Base-by-base conservation (phyloP, 2,113 vertebrate species). In the Choloepus hoffmanni region DNA sequence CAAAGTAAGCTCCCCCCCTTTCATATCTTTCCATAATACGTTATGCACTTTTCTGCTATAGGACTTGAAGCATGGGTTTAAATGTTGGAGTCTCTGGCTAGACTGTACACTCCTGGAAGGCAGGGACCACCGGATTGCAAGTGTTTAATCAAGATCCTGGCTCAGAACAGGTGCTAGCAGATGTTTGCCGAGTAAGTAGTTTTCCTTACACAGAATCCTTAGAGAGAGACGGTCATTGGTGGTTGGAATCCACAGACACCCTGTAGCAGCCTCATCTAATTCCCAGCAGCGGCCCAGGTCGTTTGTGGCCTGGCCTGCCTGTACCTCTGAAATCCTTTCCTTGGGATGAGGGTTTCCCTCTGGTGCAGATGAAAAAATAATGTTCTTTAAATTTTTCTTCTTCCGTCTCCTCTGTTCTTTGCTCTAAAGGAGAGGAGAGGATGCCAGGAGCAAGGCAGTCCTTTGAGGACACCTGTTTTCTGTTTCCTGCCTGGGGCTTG, bases 181-280 rank as follows among this genome's bases (percentile, higher is more conserved):
- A 13, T 48, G 74, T 63, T 74, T 30, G 10, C 79, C 3, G 33
- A 77, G 43, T 73, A 58, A n/a, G 1, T 15, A 5, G 18, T 63
- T 43, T 40, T 76, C 82, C 53, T 95, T 62, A 28, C 45, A 24
- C 3, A 76, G n/a, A 60, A 62, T 43, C 18, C 28, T 8, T 4
- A 50, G 65, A 40, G 16, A 63, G 30, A 43, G 48, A n/a, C 48
- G 63, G 70, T 68, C 50, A 1, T 26, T 13, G 18, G 70, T 30
- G 73, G 58, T 58, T 1, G 0, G 3, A 2, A 28, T 55, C 36
- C 2, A 1, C 26, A 8, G 45, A 58, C 0, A 0, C 26, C 53
- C 2, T 7, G 6, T 23, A 48, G 48, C n/a, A 6, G 48, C 45
- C 1, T 14, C 1, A 0, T 12, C 33, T 76, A 7, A 14, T 28